Evolutionary conservation across 64 coral and sea anemone genomes (phyloP), one percentile per base, ranked within the genome.

Genomic region (Montipora foliosa): DNA sequence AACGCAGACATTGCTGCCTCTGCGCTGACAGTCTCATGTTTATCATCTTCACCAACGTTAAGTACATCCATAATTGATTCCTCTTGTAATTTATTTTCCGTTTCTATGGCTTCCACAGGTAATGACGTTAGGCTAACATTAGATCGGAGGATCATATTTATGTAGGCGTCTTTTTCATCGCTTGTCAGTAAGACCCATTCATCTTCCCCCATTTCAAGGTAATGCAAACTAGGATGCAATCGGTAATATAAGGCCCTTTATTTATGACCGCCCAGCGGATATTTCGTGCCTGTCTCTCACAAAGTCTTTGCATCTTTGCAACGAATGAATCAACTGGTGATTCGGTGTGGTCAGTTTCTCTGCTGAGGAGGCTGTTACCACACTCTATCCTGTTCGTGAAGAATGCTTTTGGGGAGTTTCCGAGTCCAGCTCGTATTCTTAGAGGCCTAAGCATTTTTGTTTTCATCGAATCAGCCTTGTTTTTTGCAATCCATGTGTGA

Each of bases 101-200:
- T 8, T 50, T 82, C 24, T 24, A 24, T 24, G 24, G 24, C 79
- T 82, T 82, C 70, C 70, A 73, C 47, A 82, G 79, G 58, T 82
- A 21, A 52, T 61, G 58, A 48, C 17, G 47, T 82, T 82, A 55
- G 48, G 50, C 79, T 58, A 82, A 89, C 74, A 89, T 76, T 48
- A 37, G 48, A 47, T 49, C 55, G 45, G 11, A 89, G 45, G 44
- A 89, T 74, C 71, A 53, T 59, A 58, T 76, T 77, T 46, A 78
- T 22, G 55, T 89, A 89, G 21, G 71, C n/a, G 48, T 89, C 87
- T 60, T 89, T 89, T 58, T 89, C 87, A 60, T 89, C 24, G 9
- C 19, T 74, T 5, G n/a, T 52, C 87, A 89, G 74, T 37, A 60
- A 55, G 17, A 89, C 44, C 87, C 87, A 89, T 46, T 74, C 75